phyloP scores from a whole-genome alignment of 2,797 vertebrate genomes.

The Miichthys miiuy region DNA sequence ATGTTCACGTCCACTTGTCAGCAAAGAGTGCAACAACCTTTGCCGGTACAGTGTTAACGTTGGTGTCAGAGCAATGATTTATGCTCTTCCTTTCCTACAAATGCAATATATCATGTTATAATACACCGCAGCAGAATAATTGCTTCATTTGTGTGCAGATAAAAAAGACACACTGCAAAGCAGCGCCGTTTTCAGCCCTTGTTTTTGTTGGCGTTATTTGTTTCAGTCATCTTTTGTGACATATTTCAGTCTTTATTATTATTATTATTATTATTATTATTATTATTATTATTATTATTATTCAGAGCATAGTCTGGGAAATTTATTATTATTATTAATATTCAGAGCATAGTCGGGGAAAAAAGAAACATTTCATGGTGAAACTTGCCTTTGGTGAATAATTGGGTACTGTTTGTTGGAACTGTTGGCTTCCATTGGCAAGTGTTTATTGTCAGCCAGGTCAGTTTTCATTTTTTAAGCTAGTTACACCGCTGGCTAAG shows the following conservation, averaged over 20 bases:
- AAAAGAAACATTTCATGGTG: neutral
- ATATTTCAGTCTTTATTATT: neutral
- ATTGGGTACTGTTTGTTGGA: neutral
- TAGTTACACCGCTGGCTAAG: neutral
- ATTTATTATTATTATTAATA: neutral
- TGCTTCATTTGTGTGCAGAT: neutral
- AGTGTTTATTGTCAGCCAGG: neutral
- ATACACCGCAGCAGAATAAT: neutral
- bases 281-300: no score
- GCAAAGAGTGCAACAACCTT: slow-evolving; percentile 11
- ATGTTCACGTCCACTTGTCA: slow-evolving; percentile 19
- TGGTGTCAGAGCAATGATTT: neutral
- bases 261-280: no score
- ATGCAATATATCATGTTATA: neutral
- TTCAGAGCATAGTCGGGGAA: neutral
- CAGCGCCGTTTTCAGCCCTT: neutral
- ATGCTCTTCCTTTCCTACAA: neutral
- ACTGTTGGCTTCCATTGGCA: slow-evolving; percentile 5
- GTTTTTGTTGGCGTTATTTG: neutral
- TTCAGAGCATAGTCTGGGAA: neutral
- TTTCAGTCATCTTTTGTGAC: slow-evolving; percentile 2
- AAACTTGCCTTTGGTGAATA: neutral
- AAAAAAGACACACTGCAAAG: neutral
- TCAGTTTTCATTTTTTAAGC: neutral
- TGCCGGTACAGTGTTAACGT: neutral